A percentile compares a stretch with the other conserved stretches of the same genome.
phyloP scores from a whole-genome alignment of 2,888 invertebrate genomes.

The Macrophya annulata region DNA sequence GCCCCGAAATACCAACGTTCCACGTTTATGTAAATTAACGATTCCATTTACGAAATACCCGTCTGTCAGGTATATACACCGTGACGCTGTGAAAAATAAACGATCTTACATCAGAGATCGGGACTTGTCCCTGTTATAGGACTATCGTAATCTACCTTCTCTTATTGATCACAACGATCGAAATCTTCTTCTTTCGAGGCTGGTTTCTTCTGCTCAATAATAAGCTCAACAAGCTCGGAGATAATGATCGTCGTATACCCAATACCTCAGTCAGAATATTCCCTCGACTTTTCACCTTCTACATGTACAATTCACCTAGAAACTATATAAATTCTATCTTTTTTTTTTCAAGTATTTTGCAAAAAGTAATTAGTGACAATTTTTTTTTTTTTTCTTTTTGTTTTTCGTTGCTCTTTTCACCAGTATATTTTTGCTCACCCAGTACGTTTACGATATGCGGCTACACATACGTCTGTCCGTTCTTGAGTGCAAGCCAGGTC shows the following conservation, averaged over 20 bases:
- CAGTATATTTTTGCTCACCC: background rate
- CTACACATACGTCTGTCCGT: conserved; percentile 35
- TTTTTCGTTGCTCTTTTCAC: background rate
- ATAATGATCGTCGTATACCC: background rate
- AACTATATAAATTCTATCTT: no score
- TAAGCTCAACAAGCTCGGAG: conserved; percentile 34
- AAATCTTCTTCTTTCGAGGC: background rate
- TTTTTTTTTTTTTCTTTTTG: background rate
- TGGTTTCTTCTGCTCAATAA: background rate
- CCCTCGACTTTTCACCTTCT: no score
- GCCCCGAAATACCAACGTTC: conserved; percentile 44
- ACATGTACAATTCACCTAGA: no score
- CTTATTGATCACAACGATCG: background rate
- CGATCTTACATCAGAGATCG: conserved; percentile 48
- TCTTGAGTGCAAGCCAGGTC: conserved; percentile 20
- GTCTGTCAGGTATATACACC: conserved; percentile 43
- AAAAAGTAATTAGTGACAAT: background rate
- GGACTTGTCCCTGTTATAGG: conserved; percentile 20
- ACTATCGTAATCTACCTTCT: conserved; percentile 18
- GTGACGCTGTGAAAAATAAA: conserved; percentile 44
- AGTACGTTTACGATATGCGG: conserved; percentile 18
- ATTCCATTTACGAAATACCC: conserved; percentile 53
- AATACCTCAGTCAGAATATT: background rate
- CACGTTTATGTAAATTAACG: conserved; percentile 55
- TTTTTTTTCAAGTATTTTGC: background rate